phyloP scores from a whole-genome alignment of 2,113 vertebrate species.

The Centropus unirufus region DNA sequence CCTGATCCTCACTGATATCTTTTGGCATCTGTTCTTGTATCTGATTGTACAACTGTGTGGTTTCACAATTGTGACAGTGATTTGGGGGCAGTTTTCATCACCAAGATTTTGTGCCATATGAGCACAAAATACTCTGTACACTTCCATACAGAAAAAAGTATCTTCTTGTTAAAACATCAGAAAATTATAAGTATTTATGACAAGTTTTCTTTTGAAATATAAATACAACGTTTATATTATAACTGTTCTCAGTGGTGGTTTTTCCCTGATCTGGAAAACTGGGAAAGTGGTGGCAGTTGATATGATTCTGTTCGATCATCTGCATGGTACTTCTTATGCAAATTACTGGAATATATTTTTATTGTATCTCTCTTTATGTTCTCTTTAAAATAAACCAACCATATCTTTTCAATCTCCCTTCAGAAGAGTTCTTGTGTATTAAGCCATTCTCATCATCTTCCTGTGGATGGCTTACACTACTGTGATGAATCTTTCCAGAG shows the following conservation, averaged over 20 bases:
- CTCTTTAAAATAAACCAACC: not conserved
- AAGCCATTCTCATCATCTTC: not conserved
- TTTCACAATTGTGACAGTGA: not conserved
- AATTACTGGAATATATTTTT: not conserved
- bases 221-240: not conserved
- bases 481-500: not conserved
- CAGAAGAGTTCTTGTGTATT: not conserved
- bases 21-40: not conserved
- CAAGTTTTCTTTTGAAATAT: not conserved
- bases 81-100: not conserved
- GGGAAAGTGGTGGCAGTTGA: not conserved
- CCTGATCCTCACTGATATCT: not conserved
- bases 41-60: not conserved
- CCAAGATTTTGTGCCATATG: not conserved
- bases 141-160: not conserved
- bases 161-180: not conserved
- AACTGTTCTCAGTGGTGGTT: not conserved
- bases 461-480: not conserved
- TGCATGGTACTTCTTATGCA: not conserved
- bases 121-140: not conserved
- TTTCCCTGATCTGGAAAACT: not conserved
- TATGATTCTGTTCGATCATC: not conserved
- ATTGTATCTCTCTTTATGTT: not conserved
- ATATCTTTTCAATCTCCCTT: not conserved
- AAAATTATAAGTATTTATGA: not conserved